phyloP scores from a whole-genome alignment of 1,140 invertebrate species.

The Frieseomelitta varia region DNA sequence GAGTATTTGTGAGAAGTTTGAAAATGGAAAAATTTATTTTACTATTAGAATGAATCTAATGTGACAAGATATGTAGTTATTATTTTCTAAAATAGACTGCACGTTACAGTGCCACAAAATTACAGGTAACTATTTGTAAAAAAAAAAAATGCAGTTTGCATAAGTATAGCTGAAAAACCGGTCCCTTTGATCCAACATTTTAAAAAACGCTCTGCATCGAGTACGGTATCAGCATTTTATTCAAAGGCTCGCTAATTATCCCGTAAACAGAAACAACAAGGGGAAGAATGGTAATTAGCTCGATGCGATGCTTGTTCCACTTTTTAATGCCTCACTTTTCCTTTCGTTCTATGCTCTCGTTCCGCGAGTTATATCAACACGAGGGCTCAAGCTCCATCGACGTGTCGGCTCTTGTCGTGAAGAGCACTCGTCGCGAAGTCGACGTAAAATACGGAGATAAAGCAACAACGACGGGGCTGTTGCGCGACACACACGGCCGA shows the following conservation, averaged over 20 bases:
- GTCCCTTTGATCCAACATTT: background rate
- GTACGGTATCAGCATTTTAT: constrained; percentile 1
- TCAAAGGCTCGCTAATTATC: constrained; percentile 11
- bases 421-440: constrained; percentile 58
- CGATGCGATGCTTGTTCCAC: constrained; percentile 39
- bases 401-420: constrained; percentile 51
- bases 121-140: no score
- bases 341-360: constrained; percentile 37
- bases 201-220: background rate
- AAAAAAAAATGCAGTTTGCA: background rate
- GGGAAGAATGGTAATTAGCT: constrained; percentile 46
- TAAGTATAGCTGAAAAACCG: no score
- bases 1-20: no score
- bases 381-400: constrained; percentile 46
- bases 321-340: constrained; percentile 48
- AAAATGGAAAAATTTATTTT: no score
- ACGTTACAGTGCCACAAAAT: no score
- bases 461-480: constrained; percentile 44
- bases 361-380: constrained; percentile 49
- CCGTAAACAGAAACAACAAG: constrained; percentile 24
- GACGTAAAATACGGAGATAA: constrained; percentile 51
- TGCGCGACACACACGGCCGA: constrained; percentile 9
- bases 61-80: no score
- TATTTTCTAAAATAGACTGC: no score
- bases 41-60: no score